Evolutionary conservation across 2,113 vertebrate species (phyloP).

Genomic region (Menidia beryllina): DNA sequence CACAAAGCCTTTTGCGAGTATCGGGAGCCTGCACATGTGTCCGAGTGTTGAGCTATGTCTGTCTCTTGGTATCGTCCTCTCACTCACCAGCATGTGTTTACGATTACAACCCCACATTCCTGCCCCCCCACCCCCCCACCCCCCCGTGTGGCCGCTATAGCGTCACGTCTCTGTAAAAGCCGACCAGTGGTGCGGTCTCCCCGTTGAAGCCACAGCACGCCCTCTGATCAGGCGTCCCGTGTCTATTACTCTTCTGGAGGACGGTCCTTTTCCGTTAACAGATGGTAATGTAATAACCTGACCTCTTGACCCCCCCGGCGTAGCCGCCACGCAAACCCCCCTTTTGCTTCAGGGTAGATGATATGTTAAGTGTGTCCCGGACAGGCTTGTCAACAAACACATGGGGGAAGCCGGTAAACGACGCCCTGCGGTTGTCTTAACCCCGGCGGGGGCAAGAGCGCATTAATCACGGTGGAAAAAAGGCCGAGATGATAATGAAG

Average conservation of each 20-base stretch:
- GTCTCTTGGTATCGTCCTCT: slow-evolving; percentile 64
- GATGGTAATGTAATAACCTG: slow-evolving; percentile 83
- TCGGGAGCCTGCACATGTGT: slow-evolving; percentile 21
- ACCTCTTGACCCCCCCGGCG: slow-evolving; percentile 78
- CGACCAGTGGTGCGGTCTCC: slow-evolving; percentile 44
- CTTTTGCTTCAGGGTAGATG: slow-evolving; percentile 71
- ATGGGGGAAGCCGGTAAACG: slow-evolving; percentile 72
- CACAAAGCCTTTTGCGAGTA: slow-evolving; percentile 58
- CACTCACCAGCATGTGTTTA: slow-evolving; percentile 73
- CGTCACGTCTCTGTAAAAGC: slow-evolving; percentile 53
- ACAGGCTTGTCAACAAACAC: slow-evolving; percentile 91
- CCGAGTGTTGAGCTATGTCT: slow-evolving; percentile 51
- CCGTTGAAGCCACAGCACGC: slow-evolving; percentile 52
- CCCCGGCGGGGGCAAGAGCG: slow-evolving; percentile 68
- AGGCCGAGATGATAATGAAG: slow-evolving; percentile 75
- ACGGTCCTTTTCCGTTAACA: slow-evolving; percentile 80
- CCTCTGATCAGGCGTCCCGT: slow-evolving; percentile 75
- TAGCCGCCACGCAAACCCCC: slow-evolving; percentile 72
- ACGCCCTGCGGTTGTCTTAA: slow-evolving; percentile 75
- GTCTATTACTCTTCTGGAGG: slow-evolving; percentile 76
- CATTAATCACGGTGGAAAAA: slow-evolving; percentile 81
- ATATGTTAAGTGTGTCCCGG: slow-evolving; percentile 86
- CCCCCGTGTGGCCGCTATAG: slow-evolving; percentile 41
- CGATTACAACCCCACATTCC: slow-evolving; percentile 70
- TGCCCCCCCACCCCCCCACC: slow-evolving; percentile 38